Percentiles rank a stretch among this genome's conserved stretches.
These are phyloP conservation scores for Drosophila quinaria DNA, from an alignment of 2,888 invertebrate genomes.

Conservation along the genomic window DNA sequence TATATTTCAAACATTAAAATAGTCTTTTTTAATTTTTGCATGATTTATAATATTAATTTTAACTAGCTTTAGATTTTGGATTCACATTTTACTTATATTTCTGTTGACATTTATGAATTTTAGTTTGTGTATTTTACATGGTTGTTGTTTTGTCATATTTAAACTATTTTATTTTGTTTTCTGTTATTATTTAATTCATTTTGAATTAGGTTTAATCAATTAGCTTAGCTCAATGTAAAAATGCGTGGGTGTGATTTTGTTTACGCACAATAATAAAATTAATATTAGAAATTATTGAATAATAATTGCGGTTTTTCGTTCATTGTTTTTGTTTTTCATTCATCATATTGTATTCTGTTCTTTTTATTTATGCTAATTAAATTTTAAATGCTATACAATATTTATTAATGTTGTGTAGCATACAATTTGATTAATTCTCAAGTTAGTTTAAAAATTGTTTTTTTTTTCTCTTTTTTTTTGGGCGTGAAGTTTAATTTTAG, in stretches of 20 bases:
- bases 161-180: conserved; percentile 44
- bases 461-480: conserved; percentile 29
- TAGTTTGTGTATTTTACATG: conserved; percentile 71
- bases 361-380: conserved; percentile 77
- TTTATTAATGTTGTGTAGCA: conserved; percentile 67
- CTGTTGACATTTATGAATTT: conserved; percentile 71
- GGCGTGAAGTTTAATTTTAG: conserved; percentile 48
- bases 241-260: conserved; percentile 47
- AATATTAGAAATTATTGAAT: conserved; percentile 82
- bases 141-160: conserved; percentile 54
- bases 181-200: conserved; percentile 20
- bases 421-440: conserved; percentile 80
- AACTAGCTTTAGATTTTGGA: conserved; percentile 77
- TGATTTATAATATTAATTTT: conserved; percentile 77
- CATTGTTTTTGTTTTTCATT: conserved; percentile 40
- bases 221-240: conserved; percentile 82
- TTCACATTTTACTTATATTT: conserved; percentile 52
- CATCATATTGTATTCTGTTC: conserved; percentile 37
- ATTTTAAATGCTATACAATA: conserved; percentile 78
- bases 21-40: conserved; percentile 63
- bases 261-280: conserved; percentile 75
- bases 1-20: conserved; percentile 83
- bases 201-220: conserved; percentile 72
- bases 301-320: conserved; percentile 78
- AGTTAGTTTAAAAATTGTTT: conserved; percentile 72